Evolutionary conservation across 1,140 invertebrate species (phyloP).

Genomic region (Gonatopus flavifemur): DNA sequence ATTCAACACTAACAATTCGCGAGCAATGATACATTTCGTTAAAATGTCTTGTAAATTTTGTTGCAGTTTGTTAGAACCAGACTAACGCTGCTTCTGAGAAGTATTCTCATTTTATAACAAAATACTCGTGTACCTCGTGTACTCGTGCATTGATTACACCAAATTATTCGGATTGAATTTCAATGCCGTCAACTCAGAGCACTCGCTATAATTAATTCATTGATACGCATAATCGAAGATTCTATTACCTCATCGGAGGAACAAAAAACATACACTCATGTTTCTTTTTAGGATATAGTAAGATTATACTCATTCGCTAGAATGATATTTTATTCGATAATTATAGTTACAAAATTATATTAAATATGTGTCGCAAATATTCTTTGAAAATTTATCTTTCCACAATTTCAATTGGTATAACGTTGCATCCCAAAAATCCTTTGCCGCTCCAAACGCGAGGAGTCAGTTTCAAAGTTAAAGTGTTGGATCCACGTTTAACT

Average conservation of each 20-base stretch:
- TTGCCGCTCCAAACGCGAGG: constrained; percentile 72
- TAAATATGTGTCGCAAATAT: constrained; percentile 8
- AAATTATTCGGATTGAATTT: constrained; percentile 21
- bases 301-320: constrained; percentile 13
- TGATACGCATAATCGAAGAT: not conserved
- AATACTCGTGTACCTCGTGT: constrained; percentile 1
- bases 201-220: constrained; percentile 12
- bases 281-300: constrained; percentile 7
- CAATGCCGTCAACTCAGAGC: constrained; percentile 1
- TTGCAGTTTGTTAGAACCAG: too few species aligned
- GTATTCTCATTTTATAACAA: constrained; percentile 15
- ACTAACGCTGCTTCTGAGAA: constrained; percentile 2
- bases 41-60: too few species aligned
- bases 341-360: constrained; percentile 15
- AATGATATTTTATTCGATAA: constrained; percentile 17
- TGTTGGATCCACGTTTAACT: constrained; percentile 60
- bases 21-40: constrained; percentile 21
- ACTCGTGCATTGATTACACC: constrained; percentile 10
- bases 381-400: constrained; percentile 49
- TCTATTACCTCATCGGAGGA: not conserved
- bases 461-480: constrained; percentile 60
- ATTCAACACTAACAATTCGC: constrained; percentile 20
- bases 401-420: constrained; percentile 60
- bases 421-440: constrained; percentile 78
- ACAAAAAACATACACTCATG: not conserved